Percentiles rank a stretch among this genome's conserved stretches.
Conservation (phyloP, 2,113 vertebrate genomes). For the Argyrosomus japonicus region DNA sequence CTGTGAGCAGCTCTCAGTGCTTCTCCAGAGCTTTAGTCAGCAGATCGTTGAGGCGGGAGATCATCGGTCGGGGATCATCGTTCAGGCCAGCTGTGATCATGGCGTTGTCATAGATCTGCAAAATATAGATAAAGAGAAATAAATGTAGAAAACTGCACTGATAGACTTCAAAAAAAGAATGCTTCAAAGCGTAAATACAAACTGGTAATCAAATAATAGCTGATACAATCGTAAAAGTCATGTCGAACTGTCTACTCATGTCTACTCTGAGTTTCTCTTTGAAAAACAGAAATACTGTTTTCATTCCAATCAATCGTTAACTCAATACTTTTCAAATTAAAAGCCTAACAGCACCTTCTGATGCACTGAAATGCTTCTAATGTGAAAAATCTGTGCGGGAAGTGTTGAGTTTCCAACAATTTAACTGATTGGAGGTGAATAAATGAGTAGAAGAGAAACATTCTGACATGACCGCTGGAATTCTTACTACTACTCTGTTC, state of each 20-base stretch:
- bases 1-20: conserved; percentile 79
- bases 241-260: too few species aligned
- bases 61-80: conserved; percentile 95
- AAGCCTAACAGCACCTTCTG: neutral
- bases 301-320: neutral
- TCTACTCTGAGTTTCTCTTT: neutral
- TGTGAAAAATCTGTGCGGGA: neutral
- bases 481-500: neutral
- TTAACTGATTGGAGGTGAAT: too few species aligned
- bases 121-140: neutral
- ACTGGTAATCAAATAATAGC: neutral
- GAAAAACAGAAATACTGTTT: neutral
- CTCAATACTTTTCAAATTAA: neutral
- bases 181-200: too few species aligned
- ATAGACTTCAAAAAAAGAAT: neutral
- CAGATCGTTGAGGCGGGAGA: conserved; percentile 90
- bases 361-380: neutral
- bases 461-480: too few species aligned
- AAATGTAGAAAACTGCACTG: neutral
- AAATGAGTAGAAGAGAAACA: too few species aligned
- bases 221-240: too few species aligned
- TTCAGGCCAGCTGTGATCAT: conserved; percentile 97
- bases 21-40: conserved; percentile 91
- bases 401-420: neutral
- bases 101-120: conserved; percentile 96